Conservation (phyloP, 2,113 vertebrate genomes). For the Sylvia atricapilla region DNA sequence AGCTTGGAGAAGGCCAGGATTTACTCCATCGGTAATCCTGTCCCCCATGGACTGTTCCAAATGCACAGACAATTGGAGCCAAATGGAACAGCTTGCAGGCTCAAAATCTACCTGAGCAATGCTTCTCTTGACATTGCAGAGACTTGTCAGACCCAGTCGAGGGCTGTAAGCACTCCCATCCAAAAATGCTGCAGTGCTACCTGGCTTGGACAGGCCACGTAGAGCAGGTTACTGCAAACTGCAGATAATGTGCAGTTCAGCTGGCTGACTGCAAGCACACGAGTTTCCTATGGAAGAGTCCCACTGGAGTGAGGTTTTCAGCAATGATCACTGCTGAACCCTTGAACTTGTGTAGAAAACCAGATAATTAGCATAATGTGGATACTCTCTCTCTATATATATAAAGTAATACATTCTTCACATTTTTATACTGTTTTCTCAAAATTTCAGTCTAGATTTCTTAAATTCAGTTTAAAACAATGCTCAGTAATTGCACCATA, state of each 20-base stretch:
- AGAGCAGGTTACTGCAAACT: not conserved
- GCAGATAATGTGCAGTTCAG: not conserved
- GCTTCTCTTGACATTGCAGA: not conserved
- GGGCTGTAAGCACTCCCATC: not conserved
- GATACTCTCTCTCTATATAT: not conserved
- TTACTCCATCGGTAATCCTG: not conserved
- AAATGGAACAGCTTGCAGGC: constrained; percentile 8
- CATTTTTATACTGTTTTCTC: not conserved
- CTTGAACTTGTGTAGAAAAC: not conserved
- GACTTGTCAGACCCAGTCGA: not conserved
- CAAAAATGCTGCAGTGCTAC: not conserved
- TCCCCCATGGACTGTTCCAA: not conserved
- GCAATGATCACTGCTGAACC: not conserved
- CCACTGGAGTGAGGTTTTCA: not conserved
- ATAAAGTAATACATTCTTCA: not conserved
- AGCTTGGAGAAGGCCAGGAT: not conserved
- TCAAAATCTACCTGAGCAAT: not conserved
- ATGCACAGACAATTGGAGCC: not conserved
- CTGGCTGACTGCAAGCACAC: not conserved
- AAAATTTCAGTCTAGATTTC: not conserved
- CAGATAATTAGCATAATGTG: not conserved
- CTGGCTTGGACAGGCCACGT: not conserved
- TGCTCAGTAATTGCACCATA: not conserved
- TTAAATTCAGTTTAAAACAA: not conserved
- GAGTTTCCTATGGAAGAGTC: not conserved